Percentiles rank a stretch among this genome's conserved stretches.
phyloP scores from a whole-genome alignment of 2,113 vertebrate genomes.

The Bos indicus region DNA sequence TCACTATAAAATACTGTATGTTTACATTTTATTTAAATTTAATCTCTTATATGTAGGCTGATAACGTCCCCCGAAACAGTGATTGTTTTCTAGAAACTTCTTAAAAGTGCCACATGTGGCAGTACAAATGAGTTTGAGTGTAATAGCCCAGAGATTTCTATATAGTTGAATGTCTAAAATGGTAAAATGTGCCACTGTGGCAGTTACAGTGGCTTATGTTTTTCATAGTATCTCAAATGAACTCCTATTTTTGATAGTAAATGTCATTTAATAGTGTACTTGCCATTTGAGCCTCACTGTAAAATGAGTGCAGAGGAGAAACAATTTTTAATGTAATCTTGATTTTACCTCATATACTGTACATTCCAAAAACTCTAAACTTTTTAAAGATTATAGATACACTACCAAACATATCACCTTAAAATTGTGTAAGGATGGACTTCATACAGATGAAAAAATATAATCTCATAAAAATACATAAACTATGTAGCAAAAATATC shows the following conservation, averaged over 20 bases:
- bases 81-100: slow-evolving; percentile 83
- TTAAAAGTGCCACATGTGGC: slow-evolving; percentile 83
- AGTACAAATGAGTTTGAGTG: slow-evolving; percentile 82
- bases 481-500: slow-evolving; percentile 88
- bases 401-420: slow-evolving; percentile 98
- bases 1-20: slow-evolving; percentile 83
- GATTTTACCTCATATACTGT: slow-evolving; percentile 99
- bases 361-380: slow-evolving; percentile 98
- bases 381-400: slow-evolving; percentile 91
- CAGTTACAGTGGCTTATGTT: slow-evolving; percentile 80
- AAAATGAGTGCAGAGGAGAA: slow-evolving; percentile 83
- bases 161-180: slow-evolving; percentile 83
- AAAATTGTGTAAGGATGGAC: slow-evolving; percentile 90
- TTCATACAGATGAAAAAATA: slow-evolving; percentile 85
- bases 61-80: slow-evolving; percentile 71
- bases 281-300: slow-evolving; percentile 91
- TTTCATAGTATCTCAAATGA: slow-evolving; percentile 87
- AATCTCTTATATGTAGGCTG: slow-evolving; percentile 76
- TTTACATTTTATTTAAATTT: slow-evolving; percentile 82
- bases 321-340: slow-evolving; percentile 97
- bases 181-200: slow-evolving; percentile 79
- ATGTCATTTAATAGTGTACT: slow-evolving; percentile 95
- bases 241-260: slow-evolving; percentile 94
- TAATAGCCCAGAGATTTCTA: slow-evolving; percentile 84
- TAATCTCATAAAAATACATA: slow-evolving; percentile 90